Conservation (phyloP, 2,113 vertebrate species). For the Antechinus flavipes region DNA sequence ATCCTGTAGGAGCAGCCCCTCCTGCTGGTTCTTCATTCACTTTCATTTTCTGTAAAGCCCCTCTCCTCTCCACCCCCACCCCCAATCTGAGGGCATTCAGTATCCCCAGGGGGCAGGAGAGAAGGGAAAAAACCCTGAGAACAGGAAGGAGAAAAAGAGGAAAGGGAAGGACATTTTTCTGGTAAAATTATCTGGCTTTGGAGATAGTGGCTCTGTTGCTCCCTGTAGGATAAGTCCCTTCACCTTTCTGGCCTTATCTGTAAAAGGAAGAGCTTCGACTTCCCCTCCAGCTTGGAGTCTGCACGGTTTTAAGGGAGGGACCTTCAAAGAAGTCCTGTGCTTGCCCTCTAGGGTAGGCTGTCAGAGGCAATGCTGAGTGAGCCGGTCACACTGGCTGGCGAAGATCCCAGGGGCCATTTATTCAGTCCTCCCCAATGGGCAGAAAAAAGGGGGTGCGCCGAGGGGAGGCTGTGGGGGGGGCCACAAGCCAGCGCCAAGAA, state of each 20-base stretch:
- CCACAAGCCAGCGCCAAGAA: no score
- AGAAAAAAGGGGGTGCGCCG: background rate
- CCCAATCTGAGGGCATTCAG: background rate
- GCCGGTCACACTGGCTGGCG: background rate
- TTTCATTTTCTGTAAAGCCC: slow-evolving; percentile 19
- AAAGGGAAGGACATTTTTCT: background rate
- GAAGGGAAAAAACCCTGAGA: background rate
- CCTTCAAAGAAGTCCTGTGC: background rate
- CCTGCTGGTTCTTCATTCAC: slow-evolving; percentile 18
- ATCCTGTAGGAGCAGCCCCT: background rate
- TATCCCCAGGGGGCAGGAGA: background rate
- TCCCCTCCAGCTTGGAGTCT: background rate
- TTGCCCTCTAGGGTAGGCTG: background rate
- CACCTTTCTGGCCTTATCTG: background rate
- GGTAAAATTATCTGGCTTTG: background rate
- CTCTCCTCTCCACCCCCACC: background rate
- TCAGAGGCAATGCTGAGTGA: background rate
- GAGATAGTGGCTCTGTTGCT: background rate
- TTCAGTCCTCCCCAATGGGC: no score
- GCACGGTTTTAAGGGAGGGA: background rate
- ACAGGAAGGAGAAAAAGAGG: background rate
- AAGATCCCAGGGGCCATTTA: background rate
- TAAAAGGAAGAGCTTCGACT: background rate
- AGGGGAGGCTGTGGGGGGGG: no score
- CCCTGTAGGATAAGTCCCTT: background rate